Percentiles rank a stretch among this genome's conserved stretches.
phyloP scores from a whole-genome alignment of 2,797 vertebrate genomes.

The Nyctibius grandis region DNA sequence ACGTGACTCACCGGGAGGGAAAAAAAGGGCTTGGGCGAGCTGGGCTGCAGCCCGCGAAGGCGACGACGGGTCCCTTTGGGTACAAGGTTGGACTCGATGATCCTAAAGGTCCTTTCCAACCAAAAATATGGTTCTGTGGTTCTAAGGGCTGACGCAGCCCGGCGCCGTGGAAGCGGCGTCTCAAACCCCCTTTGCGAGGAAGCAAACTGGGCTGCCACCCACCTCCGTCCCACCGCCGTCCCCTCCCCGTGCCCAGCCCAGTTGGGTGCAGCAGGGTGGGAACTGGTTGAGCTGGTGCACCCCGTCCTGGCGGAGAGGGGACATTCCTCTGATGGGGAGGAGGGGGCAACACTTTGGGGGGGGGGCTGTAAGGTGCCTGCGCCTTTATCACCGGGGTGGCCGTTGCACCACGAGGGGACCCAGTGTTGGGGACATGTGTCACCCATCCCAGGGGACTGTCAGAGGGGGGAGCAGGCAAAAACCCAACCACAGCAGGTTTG shows the following conservation, averaged over 20 bases:
- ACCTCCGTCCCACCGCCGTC: not conserved
- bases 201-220: not conserved
- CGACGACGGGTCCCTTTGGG: fast-evolving
- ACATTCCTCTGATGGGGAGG: not conserved
- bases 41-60: fast-evolving
- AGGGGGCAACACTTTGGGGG: not conserved
- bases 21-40: not conserved
- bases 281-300: slow-evolving; percentile 14
- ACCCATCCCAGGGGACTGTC: fast-evolving
- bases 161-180: fast-evolving
- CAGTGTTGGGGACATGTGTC: fast-evolving
- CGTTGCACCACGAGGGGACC: not conserved
- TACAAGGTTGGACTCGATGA: too few relatives aligned
- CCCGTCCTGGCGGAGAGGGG: not conserved
- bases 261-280: slow-evolving; percentile 22
- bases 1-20: not conserved
- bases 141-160: not conserved
- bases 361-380: not conserved
- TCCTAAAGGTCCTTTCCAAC: too few relatives aligned
- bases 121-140: too few relatives aligned
- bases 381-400: not conserved
- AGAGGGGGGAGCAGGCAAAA: not conserved
- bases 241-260: not conserved
- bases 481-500: fast-evolving
- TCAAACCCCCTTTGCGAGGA: too few relatives aligned